These are phyloP conservation scores for Netelia inedita DNA, from an alignment of 2,888 invertebrate genomes.

Conservation along the genomic window DNA sequence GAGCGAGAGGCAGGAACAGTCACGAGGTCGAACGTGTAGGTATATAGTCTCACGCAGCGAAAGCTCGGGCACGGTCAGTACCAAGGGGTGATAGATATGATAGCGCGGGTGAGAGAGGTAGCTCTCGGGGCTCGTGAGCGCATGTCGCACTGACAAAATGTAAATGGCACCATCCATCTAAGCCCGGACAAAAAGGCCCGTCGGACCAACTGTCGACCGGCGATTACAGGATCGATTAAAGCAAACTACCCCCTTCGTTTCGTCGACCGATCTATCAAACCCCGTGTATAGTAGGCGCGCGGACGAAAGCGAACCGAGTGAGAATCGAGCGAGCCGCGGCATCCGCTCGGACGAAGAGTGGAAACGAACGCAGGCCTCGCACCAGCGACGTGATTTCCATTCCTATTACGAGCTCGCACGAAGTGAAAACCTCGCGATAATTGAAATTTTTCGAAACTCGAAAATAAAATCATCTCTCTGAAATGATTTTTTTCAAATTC, in stretches of 20 bases:
- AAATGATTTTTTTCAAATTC: not conserved
- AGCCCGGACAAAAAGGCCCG: slow-evolving; percentile 83
- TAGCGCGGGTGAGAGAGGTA: slow-evolving; percentile 74
- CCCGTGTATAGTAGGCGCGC: slow-evolving; percentile 74
- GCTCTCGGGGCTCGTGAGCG: slow-evolving; percentile 75
- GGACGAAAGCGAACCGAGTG: slow-evolving; percentile 69
- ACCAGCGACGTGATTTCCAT: too few relatives aligned
- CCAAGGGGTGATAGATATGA: slow-evolving; percentile 84
- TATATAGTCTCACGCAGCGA: not conserved
- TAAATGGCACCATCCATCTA: slow-evolving; percentile 85
- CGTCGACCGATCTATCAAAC: slow-evolving; percentile 84
- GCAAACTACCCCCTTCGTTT: slow-evolving; percentile 85
- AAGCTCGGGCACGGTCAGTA: slow-evolving; percentile 62
- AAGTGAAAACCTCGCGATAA: not conserved
- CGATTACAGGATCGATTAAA: slow-evolving; percentile 85
- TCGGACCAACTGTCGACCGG: slow-evolving; percentile 84
- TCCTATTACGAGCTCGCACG: not conserved
- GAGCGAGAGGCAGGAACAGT: slow-evolving; percentile 50
- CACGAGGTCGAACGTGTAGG: not conserved
- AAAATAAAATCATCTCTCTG: too few relatives aligned
- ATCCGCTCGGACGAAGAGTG: too few relatives aligned
- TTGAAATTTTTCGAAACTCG: too few relatives aligned
- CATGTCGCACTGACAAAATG: slow-evolving; percentile 85
- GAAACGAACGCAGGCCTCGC: not conserved
- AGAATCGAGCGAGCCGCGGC: slow-evolving; percentile 42